Evolutionary conservation across 2,113 vertebrate species (phyloP).

Genomic region (Lepisosteus oculatus): DNA sequence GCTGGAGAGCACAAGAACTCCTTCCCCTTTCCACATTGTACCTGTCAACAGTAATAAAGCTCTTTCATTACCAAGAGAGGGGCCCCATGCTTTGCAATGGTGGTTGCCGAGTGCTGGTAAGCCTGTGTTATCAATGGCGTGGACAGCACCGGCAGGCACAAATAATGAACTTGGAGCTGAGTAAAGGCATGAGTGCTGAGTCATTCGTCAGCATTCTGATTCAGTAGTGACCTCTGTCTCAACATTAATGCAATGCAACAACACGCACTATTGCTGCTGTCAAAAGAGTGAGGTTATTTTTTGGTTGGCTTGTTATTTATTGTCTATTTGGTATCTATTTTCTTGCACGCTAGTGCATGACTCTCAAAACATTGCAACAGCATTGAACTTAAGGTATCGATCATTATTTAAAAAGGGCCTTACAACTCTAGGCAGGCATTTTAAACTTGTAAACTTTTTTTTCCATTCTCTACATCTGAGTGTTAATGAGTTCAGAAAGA

Average conservation of each 20-base stretch:
- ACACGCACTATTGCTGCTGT: neutral
- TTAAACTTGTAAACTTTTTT: too few relatives aligned
- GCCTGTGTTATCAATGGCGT: slow-evolving; percentile 43
- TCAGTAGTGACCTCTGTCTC: neutral
- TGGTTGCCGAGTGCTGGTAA: slow-evolving; percentile 49
- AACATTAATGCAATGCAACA: neutral
- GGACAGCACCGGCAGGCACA: slow-evolving; percentile 56
- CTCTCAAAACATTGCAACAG: too few relatives aligned
- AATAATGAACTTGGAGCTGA: slow-evolving; percentile 48
- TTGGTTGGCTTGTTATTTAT: too few relatives aligned
- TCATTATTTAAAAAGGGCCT: too few relatives aligned
- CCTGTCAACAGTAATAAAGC: neutral
- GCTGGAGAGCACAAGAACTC: neutral
- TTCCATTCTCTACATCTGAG: too few relatives aligned
- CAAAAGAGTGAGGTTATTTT: too few relatives aligned
- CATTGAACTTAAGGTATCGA: too few relatives aligned
- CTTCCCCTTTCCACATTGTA: neutral
- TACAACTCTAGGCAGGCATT: too few relatives aligned
- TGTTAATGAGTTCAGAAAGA: too few relatives aligned
- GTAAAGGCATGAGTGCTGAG: slow-evolving; percentile 45
- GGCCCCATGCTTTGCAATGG: slow-evolving; percentile 15
- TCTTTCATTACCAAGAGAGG: slow-evolving; percentile 12
- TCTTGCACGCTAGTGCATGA: too few relatives aligned
- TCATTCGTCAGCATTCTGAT: slow-evolving; percentile 44
- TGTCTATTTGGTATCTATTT: too few relatives aligned